phyloP scores from a whole-genome alignment of 1,140 invertebrate species.

The Conus betulinus region DNA sequence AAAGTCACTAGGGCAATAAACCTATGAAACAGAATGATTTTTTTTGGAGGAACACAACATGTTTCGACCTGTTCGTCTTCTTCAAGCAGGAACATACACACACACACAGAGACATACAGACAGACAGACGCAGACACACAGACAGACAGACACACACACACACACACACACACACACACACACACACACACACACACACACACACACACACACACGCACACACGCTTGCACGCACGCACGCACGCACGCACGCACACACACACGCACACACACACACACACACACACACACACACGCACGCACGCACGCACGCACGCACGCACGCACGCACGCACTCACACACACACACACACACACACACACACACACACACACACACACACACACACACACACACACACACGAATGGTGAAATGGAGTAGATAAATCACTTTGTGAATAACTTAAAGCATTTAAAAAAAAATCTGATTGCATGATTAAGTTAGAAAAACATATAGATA shows the following conservation, averaged over 20 bases:
- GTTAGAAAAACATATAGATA: not conserved
- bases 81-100: too few species aligned
- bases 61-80: not conserved
- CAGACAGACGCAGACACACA: too few species aligned
- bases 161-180: not conserved
- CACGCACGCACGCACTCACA: too few species aligned
- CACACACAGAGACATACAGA: too few species aligned
- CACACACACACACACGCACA: not conserved
- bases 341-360: not conserved
- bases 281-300: conserved; percentile 14
- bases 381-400: not conserved
- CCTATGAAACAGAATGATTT: not conserved
- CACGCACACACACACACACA: conserved; percentile 13
- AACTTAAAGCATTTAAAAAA: not conserved
- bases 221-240: not conserved
- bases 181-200: not conserved
- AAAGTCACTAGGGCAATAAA: not conserved
- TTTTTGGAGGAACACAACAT: not conserved
- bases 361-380: not conserved
- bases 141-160: not conserved
- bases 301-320: not conserved
- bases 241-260: not conserved
- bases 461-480: not conserved
- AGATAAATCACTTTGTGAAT: not conserved
- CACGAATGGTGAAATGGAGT: not conserved